Evolutionary conservation across 2,888 invertebrate genomes (phyloP).

Genomic region (Patella pellucida): DNA sequence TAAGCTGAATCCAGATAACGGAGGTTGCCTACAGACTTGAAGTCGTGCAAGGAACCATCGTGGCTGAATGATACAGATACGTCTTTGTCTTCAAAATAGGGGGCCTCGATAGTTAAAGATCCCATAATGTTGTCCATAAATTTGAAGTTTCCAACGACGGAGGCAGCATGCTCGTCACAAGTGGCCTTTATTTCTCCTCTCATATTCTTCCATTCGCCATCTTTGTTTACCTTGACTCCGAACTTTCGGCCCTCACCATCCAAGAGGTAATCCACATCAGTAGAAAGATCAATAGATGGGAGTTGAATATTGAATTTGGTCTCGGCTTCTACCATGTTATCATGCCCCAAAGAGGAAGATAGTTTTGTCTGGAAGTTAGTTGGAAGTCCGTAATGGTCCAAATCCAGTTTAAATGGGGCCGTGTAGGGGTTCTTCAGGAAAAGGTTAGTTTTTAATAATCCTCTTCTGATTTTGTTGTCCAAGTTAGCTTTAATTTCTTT

Average conservation of each 20-base stretch:
- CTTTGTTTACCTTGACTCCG: not conserved
- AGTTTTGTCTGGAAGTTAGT: conserved; percentile 4
- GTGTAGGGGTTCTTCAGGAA: not conserved
- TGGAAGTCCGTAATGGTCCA: not conserved
- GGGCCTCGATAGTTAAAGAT: conserved; percentile 23
- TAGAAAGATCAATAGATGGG: not conserved
- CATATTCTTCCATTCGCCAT: conserved; percentile 13
- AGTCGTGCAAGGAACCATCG: conserved; percentile 27
- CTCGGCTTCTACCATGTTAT: not conserved
- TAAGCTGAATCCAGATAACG: conserved; percentile 24
- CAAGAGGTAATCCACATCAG: not conserved
- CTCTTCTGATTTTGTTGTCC: not conserved
- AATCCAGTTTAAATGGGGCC: not conserved
- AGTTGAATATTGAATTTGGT: not conserved
- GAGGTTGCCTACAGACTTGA: conserved; percentile 31
- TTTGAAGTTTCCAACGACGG: conserved; percentile 13
- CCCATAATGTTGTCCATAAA: conserved; percentile 15
- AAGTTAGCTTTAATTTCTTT: not conserved
- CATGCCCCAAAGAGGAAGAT: conserved; percentile 4
- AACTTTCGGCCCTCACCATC: not conserved
- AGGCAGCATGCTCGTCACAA: conserved; percentile 5
- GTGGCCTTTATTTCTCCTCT: conserved; percentile 11
- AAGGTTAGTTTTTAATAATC: not conserved
- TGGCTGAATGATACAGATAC: conserved; percentile 31
- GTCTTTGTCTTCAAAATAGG: conserved; percentile 21